A percentile compares a stretch with the other conserved stretches of the same genome.
phyloP scores from a whole-genome alignment of 2,797 vertebrate species.

The Lepus townsendii region DNA sequence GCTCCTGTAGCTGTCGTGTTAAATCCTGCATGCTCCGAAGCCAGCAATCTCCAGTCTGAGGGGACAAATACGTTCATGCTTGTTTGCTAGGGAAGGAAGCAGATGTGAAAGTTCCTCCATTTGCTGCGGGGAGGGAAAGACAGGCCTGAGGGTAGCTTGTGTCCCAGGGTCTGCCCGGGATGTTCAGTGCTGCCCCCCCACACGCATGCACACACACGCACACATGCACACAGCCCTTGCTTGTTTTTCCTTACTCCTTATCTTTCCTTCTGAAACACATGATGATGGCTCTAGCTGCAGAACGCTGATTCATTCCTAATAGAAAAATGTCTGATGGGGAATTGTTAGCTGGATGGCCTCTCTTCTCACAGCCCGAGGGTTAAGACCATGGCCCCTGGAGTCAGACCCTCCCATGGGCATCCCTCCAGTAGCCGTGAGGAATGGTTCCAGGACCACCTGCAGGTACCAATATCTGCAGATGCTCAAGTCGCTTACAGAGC shows the following conservation, averaged over 20 bases:
- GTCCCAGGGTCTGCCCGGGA: neutral
- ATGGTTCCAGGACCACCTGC: neutral
- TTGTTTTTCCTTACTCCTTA: neutral
- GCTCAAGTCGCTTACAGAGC: neutral
- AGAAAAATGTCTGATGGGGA: neutral
- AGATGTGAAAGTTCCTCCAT: neutral
- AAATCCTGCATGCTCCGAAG: neutral
- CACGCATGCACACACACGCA: too few relatives aligned
- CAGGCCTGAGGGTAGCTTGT: too few relatives aligned
- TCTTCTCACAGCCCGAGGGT: neutral
- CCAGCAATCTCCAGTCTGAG: neutral
- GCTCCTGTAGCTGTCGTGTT: fast-evolving
- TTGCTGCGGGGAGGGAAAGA: too few relatives aligned
- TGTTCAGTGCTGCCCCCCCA: neutral
- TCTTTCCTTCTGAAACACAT: neutral
- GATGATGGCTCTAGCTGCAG: neutral
- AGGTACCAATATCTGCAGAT: neutral
- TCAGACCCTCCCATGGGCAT: neutral
- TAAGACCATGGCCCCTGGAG: neutral
- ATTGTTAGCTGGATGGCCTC: neutral
- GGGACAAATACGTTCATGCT: neutral
- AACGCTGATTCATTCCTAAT: neutral
- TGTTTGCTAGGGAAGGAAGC: neutral
- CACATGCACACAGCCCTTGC: too few relatives aligned
- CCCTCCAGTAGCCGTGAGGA: neutral